Base-by-base conservation (phyloP, 2,113 vertebrate genomes). In the Rhynchomys soricoides region DNA sequence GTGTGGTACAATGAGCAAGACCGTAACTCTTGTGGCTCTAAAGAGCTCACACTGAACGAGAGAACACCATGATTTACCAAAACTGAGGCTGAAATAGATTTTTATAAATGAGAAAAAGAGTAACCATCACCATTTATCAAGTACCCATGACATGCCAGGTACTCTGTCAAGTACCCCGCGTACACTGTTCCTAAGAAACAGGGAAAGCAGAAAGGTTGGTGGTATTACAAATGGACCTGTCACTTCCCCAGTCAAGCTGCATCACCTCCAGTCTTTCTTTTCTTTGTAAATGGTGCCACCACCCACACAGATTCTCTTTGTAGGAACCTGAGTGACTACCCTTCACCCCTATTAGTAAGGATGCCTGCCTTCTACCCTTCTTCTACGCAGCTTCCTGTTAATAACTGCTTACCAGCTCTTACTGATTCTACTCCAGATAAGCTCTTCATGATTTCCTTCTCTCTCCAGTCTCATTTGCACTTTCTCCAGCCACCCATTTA, bases 1-100 rank as follows among this genome's bases (percentile, higher is more conserved):
- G 82, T 97, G 98, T 88, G 93, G 98, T 91, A 97, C 95, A 82
- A 97, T 97, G 97, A 97, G 97, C 97, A 98, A 95, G 98, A 97
- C 96, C 93, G 95, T 95, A 98, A 96, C 97, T 98, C 98, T 97
- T 92, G 52, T 97, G 97, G 97, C 97, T 98, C 98, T 98, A 97
- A 98, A 98, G 97, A 98, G 98, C 81, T 98, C 96, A 97, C 94
- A 64, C 97, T 97, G 94, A 90, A 96, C 93, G 95, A 97, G 97
- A 97, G 97, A 98, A 98, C 89, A 96, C 93, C 24, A 21, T 16
- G 55, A 79, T 62, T 57, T 93, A 95, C 97, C 97, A 96, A 97
- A 98, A 98, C 96, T 97, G 95, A 31, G 94, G 86, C 90, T 94
- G 95, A 98, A 98, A 98, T 91, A 97, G 97, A 98, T 96, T 98